Percentiles rank a stretch among this genome's conserved stretches.
These are phyloP conservation scores for Acanthochromis polyacanthus DNA, from an alignment of 2,113 vertebrate genomes.

Conservation along the genomic window DNA sequence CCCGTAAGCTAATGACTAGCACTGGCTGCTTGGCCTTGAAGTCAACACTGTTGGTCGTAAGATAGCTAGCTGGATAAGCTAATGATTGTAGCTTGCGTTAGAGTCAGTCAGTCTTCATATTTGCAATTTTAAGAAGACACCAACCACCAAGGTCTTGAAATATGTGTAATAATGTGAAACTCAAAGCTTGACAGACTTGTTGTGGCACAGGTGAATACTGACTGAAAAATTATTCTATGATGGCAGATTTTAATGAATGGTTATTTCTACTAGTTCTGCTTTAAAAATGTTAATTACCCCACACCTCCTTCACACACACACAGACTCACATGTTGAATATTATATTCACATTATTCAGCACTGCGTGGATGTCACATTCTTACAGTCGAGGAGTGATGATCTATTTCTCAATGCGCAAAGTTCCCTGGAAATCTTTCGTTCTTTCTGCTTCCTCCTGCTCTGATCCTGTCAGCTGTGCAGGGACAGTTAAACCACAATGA, in stretches of 20 bases:
- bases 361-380: slow-evolving; percentile 1
- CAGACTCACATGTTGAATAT: neutral
- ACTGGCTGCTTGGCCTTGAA: neutral
- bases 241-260: neutral
- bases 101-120: neutral
- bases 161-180: neutral
- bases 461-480: slow-evolving; percentile 6
- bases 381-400: neutral
- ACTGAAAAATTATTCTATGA: neutral
- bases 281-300: neutral
- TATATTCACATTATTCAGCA: neutral
- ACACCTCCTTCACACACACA: neutral
- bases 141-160: slow-evolving; percentile 5
- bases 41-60: neutral
- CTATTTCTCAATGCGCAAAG: slow-evolving; percentile 11
- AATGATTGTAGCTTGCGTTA: neutral
- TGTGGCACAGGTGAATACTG: slow-evolving; percentile 7
- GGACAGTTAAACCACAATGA: slow-evolving; percentile 14
- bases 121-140: neutral
- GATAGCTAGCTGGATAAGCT: neutral
- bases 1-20: neutral
- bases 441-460: slow-evolving; percentile 27
- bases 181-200: slow-evolving; percentile 7
- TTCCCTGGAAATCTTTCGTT: neutral
- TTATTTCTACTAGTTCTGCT: neutral